These are phyloP conservation scores for Xiphophorus maculatus DNA, from an alignment of 2,113 vertebrate species.

Conservation along the genomic window DNA sequence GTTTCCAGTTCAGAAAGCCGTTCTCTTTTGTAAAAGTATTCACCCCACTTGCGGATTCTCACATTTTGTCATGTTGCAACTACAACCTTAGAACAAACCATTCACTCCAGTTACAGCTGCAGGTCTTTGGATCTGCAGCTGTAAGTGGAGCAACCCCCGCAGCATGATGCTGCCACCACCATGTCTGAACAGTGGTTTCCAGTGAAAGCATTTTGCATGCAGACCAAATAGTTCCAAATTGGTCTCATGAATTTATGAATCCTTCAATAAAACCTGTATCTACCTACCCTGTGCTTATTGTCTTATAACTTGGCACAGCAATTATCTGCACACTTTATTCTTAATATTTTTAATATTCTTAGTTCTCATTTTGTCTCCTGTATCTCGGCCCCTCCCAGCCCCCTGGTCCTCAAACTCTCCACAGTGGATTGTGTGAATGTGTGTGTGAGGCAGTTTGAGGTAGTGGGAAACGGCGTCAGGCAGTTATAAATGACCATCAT, in stretches of 20 bases:
- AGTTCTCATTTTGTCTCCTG: constrained; percentile 67
- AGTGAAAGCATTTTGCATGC: too few species aligned
- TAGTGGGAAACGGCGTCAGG: constrained; percentile 72
- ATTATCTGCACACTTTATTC: constrained; percentile 74
- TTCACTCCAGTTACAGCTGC: too few species aligned
- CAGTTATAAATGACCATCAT: constrained; percentile 85
- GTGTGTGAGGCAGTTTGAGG: constrained; percentile 40
- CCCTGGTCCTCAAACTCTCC: constrained; percentile 17
- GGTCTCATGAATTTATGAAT: neutral
- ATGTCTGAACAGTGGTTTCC: neutral
- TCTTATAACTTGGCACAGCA: neutral
- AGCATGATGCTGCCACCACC: too few species aligned
- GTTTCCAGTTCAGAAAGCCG: too few species aligned
- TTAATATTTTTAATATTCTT: constrained; percentile 77
- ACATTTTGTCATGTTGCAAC: too few species aligned
- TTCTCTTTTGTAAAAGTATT: too few species aligned
- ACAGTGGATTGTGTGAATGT: constrained; percentile 1
- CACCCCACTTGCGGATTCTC: too few species aligned
- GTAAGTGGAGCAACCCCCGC: too few species aligned
- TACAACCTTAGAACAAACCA: too few species aligned
- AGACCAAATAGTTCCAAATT: neutral
- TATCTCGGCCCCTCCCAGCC: constrained; percentile 2
- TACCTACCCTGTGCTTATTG: neutral
- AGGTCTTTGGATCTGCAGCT: too few species aligned
- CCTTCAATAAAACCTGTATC: neutral